phyloP scores from a whole-genome alignment of 2,888 invertebrate species.

The Euphydryas editha region DNA sequence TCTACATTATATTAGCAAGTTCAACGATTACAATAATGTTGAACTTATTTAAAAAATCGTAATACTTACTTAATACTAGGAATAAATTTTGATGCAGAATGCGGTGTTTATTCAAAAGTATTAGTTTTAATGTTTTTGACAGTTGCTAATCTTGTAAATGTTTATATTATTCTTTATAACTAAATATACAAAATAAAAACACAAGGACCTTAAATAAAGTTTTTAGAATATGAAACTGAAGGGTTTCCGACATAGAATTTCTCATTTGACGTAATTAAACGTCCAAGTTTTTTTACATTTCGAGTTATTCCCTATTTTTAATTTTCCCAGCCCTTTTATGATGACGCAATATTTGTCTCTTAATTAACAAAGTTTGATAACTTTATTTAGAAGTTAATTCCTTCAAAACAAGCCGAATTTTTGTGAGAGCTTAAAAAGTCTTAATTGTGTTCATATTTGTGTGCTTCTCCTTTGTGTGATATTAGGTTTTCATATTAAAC shows the following conservation, averaged over 20 bases:
- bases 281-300: constrained; percentile 11
- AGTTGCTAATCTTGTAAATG: neutral
- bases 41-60: too few relatives aligned
- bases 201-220: neutral
- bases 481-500: neutral
- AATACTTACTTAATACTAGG: too few relatives aligned
- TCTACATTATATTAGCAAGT: too few relatives aligned
- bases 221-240: neutral
- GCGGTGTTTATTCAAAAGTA: too few relatives aligned
- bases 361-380: constrained; percentile 36
- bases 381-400: constrained; percentile 15
- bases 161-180: neutral
- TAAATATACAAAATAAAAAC: neutral
- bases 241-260: neutral
- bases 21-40: too few relatives aligned
- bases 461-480: neutral
- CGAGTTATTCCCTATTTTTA: constrained; percentile 17
- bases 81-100: too few relatives aligned
- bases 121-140: too few relatives aligned
- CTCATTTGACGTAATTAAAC: constrained; percentile 27
- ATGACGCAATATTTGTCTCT: constrained; percentile 23
- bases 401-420: neutral
- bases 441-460: neutral
- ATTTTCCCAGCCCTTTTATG: constrained; percentile 24
- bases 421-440: neutral